Evolutionary conservation across 1,140 invertebrate genomes (phyloP), one percentile per base, ranked within the genome.

Genomic region (Carposina sasakii): DNA sequence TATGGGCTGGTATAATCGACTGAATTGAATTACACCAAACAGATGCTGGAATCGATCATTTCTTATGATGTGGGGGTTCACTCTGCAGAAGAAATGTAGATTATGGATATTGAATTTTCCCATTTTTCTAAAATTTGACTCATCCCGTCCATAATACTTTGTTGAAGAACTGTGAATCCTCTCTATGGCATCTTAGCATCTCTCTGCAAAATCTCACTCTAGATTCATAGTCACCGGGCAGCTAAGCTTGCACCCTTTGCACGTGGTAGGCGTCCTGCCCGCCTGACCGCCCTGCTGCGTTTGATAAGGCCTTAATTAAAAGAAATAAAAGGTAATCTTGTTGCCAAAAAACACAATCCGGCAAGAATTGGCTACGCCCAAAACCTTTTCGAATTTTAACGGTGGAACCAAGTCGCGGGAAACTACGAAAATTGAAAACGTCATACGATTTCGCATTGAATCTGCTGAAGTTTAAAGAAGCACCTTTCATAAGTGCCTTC

Each of bases 91-190:
- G 22, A 58, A 43, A 43, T 85, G 72, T 34, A 65, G 48, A 48
- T 85, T 85, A 41, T 81, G 77, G 12, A 70, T 51, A 50, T 85
- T 81, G 19, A 71, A 56, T 36, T 70, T 57, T 5, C 69, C 69
- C 40, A 60, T 54, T 52, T 62, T 66, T 56, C 56, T 66, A 61
- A 72, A 82, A 12, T 45, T 63, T 6, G 66, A 61, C 40, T 81
- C 71, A 58, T 81, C 73, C n/a, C 12, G 63, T 61, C 57, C 68
- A 78, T 20, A 82, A 57, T 45, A 71, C 54, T 53, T 63, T 70
- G 15, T 63, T 31, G 1, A 76, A 56, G 49, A 74, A 73, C 28
- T 61, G 26, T 12, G 60, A 52, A 50, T 71, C 57, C 26, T 60
- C 50, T 36, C 33, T 10, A 19, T 54, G 17, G 33, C 21, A 52